Conservation (phyloP, 2,888 invertebrate genomes). For the Stomorhina lunata region DNA sequence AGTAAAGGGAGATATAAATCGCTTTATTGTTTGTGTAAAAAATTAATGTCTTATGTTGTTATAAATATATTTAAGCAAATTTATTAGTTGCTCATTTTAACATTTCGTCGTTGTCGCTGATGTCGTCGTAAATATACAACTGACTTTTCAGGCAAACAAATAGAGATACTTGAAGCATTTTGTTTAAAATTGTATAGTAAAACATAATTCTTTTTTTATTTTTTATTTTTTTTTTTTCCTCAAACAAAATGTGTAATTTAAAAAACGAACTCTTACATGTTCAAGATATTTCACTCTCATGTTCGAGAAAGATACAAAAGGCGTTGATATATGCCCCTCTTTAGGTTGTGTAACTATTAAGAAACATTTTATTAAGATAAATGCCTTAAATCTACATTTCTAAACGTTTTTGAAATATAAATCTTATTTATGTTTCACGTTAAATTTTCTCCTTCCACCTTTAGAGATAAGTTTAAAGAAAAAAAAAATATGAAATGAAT, state of each 20-base stretch:
- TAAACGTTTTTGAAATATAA: constrained; percentile 62
- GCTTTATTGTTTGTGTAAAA: constrained; percentile 53
- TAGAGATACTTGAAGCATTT: constrained; percentile 46
- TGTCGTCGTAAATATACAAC: constrained; percentile 39
- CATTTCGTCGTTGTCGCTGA: constrained; percentile 14
- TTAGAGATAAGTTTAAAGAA: neutral
- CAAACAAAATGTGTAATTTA: neutral
- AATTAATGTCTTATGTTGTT: constrained; percentile 63
- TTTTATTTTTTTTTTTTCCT: neutral
- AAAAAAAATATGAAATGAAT: neutral
- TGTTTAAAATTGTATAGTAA: constrained; percentile 32
- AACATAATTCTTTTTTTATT: constrained; percentile 9
- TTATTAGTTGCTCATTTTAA: constrained; percentile 62
- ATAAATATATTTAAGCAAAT: constrained; percentile 63
- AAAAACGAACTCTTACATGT: neutral
- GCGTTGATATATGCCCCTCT: constrained; percentile 64
- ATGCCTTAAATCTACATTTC: constrained; percentile 54
- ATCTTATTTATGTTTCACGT: constrained; percentile 58
- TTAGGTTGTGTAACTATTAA: constrained; percentile 60
- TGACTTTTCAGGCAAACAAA: constrained; percentile 34
- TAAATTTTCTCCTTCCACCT: neutral
- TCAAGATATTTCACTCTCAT: constrained; percentile 38
- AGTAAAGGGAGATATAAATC: neutral
- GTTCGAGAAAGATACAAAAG: constrained; percentile 45
- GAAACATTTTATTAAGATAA: constrained; percentile 66